phyloP scores from a whole-genome alignment of 2,888 invertebrate species.

The Elmis aenea region DNA sequence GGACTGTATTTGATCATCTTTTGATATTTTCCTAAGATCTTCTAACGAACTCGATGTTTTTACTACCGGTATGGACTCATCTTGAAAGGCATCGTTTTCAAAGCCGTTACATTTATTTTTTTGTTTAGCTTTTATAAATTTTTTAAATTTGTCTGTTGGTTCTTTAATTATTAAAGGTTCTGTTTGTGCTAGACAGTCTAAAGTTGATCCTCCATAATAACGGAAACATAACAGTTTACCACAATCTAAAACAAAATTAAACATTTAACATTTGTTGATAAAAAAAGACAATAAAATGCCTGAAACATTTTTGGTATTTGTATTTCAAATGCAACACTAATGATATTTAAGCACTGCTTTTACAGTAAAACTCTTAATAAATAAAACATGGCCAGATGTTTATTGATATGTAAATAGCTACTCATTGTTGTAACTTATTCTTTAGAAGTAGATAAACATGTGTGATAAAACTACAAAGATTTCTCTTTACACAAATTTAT shows the following conservation, averaged over 20 bases:
- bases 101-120: constrained; percentile 39
- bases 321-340: too few species aligned
- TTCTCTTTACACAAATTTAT: too few species aligned
- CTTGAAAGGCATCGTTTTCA: constrained; percentile 44
- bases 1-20: constrained; percentile 27
- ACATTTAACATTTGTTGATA: too few species aligned
- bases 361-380: too few species aligned
- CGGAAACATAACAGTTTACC: constrained; percentile 66
- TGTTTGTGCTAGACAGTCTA: constrained; percentile 62
- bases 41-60: constrained; percentile 40
- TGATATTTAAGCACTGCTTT: too few species aligned
- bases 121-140: constrained; percentile 48
- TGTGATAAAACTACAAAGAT: too few species aligned
- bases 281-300: constrained; percentile 41
- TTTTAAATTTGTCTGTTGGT: constrained; percentile 53
- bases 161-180: constrained; percentile 59
- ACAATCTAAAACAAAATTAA: constrained; percentile 53
- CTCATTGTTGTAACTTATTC: too few species aligned
- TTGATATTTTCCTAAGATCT: constrained; percentile 33
- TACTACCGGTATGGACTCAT: constrained; percentile 33
- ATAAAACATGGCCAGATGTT: too few species aligned
- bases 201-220: constrained; percentile 61
- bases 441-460: too few species aligned
- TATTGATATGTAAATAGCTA: too few species aligned
- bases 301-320: too few species aligned